Percentiles rank a stretch among this genome's conserved stretches.
These are phyloP conservation scores for Hydropsyche tenuis DNA, from an alignment of 1,140 invertebrate species.

Conservation along the genomic window DNA sequence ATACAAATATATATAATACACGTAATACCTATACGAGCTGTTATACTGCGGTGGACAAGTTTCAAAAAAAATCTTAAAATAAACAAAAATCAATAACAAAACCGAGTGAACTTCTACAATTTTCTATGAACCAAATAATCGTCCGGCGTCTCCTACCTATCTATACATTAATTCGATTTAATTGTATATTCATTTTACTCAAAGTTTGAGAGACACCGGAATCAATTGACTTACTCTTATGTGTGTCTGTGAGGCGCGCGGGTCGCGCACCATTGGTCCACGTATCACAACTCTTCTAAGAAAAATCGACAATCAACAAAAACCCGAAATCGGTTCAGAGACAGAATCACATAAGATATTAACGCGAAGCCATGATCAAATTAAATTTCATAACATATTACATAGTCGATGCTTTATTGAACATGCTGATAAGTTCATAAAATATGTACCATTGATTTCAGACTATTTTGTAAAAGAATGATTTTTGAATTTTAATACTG, in stretches of 20 bases:
- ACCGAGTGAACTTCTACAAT: neutral
- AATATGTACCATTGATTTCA: no score
- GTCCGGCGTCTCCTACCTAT: neutral
- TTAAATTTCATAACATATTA: no score
- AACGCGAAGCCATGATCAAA: no score
- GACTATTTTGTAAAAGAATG: no score
- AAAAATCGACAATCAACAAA: neutral
- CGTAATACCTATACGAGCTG: conserved; percentile 13
- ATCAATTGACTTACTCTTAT: no score
- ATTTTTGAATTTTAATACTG: no score
- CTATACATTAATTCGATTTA: neutral
- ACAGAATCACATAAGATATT: no score
- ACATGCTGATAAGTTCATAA: no score
- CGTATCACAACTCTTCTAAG: conserved; percentile 38
- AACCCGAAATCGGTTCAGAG: neutral
- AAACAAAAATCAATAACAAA: conserved; percentile 1
- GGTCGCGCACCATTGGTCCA: conserved; percentile 33
- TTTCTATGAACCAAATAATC: neutral
- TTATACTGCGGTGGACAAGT: neutral
- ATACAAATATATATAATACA: no score
- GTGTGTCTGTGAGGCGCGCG: neutral
- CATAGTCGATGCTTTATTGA: no score
- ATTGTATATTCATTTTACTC: neutral
- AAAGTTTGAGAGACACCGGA: neutral
- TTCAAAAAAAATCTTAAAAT: neutral